Percentiles rank a stretch among this genome's conserved stretches.
Evolutionary conservation across 2,797 vertebrate genomes (phyloP).

Genomic region (Sorex maritimensis): DNA sequence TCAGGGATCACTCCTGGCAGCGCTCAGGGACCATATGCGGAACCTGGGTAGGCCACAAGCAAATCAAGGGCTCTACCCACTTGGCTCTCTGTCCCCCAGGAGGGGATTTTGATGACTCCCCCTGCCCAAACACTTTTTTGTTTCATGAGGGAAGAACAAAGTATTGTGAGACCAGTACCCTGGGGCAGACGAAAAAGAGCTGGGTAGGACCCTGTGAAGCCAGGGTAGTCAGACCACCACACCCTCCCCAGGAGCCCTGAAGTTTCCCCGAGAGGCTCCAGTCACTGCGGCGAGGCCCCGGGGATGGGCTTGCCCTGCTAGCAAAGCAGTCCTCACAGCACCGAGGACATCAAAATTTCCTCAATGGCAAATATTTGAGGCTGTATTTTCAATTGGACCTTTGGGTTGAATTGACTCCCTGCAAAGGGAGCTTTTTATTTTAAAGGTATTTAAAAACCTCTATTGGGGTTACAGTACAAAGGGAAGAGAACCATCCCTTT

Average conservation of each 20-base stretch:
- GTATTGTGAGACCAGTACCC: not conserved
- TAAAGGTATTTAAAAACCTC: constrained; percentile 19
- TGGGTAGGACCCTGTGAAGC: not conserved
- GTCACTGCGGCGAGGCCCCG: not conserved
- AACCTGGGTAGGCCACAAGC: no score
- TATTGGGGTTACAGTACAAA: not conserved
- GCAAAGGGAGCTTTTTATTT: constrained; percentile 13
- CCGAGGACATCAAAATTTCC: not conserved
- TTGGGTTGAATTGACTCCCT: not conserved
- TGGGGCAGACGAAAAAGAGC: not conserved
- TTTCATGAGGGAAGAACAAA: not conserved
- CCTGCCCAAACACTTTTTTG: not conserved
- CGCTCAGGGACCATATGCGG: no score
- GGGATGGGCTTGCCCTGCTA: not conserved
- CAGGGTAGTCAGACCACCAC: no score
- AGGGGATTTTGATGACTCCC: not conserved
- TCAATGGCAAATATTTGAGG: not conserved
- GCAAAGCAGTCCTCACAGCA: not conserved
- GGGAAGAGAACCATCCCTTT: not conserved
- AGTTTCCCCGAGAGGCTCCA: not conserved
- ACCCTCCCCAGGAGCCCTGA: not conserved
- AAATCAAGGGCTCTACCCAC: no score
- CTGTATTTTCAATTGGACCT: constrained; percentile 19
- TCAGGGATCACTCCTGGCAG: no score
- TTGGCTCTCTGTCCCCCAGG: no score